These are phyloP conservation scores for Oryzias melastigma DNA, from an alignment of 2,113 vertebrate genomes.

Conservation along the genomic window DNA sequence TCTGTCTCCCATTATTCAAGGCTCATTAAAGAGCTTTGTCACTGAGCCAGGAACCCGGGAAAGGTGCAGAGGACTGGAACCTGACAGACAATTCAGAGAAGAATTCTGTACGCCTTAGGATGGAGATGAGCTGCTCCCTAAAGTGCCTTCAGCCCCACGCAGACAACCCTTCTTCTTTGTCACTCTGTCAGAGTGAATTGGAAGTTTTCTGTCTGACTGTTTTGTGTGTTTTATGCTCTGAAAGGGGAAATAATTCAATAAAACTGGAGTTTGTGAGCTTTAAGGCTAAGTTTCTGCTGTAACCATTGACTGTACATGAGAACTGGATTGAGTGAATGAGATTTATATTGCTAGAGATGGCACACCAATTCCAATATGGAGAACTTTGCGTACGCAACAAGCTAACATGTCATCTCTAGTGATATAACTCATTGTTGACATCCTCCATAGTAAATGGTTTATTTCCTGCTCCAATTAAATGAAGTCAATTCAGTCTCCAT, in stretches of 20 bases:
- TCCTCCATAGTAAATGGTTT: too few species aligned
- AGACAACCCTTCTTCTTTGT: slow-evolving; percentile 11
- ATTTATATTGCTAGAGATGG: too few species aligned
- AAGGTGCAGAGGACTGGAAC: slow-evolving; percentile 41
- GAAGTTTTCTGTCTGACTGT: background rate
- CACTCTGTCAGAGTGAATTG: slow-evolving; percentile 10
- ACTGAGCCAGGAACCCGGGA: slow-evolving; percentile 42
- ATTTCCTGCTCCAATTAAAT: too few species aligned
- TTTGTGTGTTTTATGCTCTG: background rate
- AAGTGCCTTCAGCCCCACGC: slow-evolving; percentile 10
- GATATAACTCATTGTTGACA: too few species aligned
- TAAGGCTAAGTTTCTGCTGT: background rate
- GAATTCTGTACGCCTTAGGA: slow-evolving; percentile 43
- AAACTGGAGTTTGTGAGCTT: background rate
- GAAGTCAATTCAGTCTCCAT: too few species aligned
- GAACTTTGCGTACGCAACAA: too few species aligned
- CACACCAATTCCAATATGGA: too few species aligned
- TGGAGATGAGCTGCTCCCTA: slow-evolving; percentile 33
- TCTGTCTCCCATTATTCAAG: slow-evolving; percentile 47
- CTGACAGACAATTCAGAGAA: slow-evolving; percentile 50
- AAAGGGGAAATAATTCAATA: background rate
- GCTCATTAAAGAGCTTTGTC: slow-evolving; percentile 40
- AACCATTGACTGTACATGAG: too few species aligned
- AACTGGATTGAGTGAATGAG: too few species aligned
- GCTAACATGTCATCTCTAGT: too few species aligned